phyloP scores from a whole-genome alignment of 2,888 invertebrate species.

The Ochlodes sylvanus region DNA sequence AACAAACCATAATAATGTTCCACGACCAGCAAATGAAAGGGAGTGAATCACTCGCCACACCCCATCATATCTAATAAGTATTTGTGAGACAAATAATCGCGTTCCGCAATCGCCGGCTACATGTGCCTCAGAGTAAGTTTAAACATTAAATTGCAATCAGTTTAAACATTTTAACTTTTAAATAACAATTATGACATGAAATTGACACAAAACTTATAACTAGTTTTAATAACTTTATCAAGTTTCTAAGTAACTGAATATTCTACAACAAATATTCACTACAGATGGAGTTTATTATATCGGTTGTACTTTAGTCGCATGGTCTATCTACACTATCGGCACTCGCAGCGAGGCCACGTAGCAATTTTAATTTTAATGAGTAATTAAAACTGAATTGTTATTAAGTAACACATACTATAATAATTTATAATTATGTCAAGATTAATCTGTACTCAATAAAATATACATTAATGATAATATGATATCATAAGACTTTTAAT shows the following conservation, averaged over 20 bases:
- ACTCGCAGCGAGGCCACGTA: conserved; percentile 42
- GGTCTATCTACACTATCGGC: conserved; percentile 51
- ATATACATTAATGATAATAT: neutral
- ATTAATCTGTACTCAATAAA: neutral
- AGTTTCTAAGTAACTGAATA: conserved; percentile 62
- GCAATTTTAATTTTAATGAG: conserved; percentile 30
- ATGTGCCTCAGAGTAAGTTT: conserved; percentile 35
- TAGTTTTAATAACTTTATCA: conserved; percentile 54
- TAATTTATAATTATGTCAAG: conserved; percentile 8
- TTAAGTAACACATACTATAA: conserved; percentile 14
- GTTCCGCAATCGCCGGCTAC: conserved; percentile 11
- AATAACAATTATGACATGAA: conserved; percentile 60
- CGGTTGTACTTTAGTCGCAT: conserved; percentile 70
- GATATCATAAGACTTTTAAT: neutral
- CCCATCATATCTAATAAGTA: conserved; percentile 48
- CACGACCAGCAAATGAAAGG: conserved; percentile 43
- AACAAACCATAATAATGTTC: conserved; percentile 42
- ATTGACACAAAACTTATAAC: conserved; percentile 62
- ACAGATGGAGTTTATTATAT: conserved; percentile 58
- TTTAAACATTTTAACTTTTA: conserved; percentile 47
- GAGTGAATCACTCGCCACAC: conserved; percentile 39
- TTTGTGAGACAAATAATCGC: conserved; percentile 46
- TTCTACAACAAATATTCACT: conserved; percentile 79
- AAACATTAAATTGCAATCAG: conserved; percentile 38
- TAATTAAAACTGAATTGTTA: conserved; percentile 24